Conservation (phyloP, 2,888 invertebrate genomes). For the Drosophila acutilabella region DNA sequence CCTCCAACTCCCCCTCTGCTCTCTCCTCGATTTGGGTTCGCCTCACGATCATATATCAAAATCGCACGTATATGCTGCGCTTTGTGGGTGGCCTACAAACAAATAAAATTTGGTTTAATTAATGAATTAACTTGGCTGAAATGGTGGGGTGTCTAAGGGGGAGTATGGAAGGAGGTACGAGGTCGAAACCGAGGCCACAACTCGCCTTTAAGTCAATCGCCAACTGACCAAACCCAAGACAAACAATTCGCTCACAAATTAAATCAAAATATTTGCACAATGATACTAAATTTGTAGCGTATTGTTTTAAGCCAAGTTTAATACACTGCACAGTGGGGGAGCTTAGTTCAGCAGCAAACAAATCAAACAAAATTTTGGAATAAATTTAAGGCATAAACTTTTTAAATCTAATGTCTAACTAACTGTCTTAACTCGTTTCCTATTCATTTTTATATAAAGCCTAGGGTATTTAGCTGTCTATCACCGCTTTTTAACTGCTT, state of each 20-base stretch:
- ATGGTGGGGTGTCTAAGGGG: background rate
- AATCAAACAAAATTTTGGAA: too few species aligned
- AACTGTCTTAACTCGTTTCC: too few species aligned
- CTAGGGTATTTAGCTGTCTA: background rate
- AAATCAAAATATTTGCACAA: constrained; percentile 71
- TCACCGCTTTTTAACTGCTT: background rate
- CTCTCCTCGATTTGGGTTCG: background rate
- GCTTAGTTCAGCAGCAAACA: background rate
- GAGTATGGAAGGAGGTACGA: background rate
- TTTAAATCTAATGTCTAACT: too few species aligned
- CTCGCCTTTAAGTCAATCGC: constrained; percentile 23
- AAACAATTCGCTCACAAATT: constrained; percentile 60
- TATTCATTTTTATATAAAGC: background rate
- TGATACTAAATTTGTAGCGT: constrained; percentile 49
- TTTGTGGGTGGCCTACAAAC: constrained; percentile 71
- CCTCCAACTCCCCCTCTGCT: background rate
- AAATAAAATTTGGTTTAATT: constrained; percentile 55
- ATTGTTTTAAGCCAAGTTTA: constrained; percentile 29
- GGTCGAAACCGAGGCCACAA: constrained; percentile 7
- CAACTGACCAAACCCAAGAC: constrained; percentile 43
- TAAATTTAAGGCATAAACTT: background rate
- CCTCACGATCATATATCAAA: constrained; percentile 71
- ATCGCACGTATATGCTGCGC: constrained; percentile 66
- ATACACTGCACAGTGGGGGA: background rate
- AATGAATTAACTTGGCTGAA: constrained; percentile 55